Percentiles rank a stretch among this genome's conserved stretches.
phyloP scores from a whole-genome alignment of 2,797 vertebrate genomes.

The Sarcophilus harrisii region DNA sequence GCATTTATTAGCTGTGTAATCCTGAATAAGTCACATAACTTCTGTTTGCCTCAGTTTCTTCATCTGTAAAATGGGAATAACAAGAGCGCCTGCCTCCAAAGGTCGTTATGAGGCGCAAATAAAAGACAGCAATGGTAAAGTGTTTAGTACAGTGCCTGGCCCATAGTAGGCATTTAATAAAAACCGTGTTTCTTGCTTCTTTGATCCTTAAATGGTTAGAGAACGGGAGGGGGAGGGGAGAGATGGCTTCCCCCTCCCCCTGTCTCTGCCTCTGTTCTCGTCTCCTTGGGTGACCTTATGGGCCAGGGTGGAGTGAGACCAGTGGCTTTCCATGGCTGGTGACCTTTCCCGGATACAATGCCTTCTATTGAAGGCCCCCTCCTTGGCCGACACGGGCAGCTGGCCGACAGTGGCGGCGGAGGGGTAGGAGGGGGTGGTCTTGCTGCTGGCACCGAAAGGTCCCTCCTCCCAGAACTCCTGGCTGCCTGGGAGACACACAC shows the following conservation, averaged over 20 bases:
- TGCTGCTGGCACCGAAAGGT: not conserved
- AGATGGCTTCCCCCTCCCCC: not conserved
- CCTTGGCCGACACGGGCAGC: constrained; percentile 25
- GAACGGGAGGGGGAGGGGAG: not conserved
- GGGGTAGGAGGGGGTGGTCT: not conserved
- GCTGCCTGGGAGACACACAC: not conserved
- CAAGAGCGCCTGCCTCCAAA: not conserved
- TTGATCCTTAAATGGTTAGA: not conserved
- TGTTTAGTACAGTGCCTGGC: not conserved
- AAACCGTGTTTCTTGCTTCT: not conserved
- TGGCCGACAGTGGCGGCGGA: not conserved
- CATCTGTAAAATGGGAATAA: not conserved
- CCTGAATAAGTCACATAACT: not conserved
- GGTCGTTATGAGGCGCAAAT: not conserved
- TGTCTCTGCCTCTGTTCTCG: not conserved
- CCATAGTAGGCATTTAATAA: not conserved
- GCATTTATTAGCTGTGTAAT: not conserved
- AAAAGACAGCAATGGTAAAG: too few species aligned
- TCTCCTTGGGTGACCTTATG: not conserved
- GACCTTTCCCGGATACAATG: constrained; percentile 83
- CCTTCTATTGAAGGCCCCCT: constrained; percentile 71
- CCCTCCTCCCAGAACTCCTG: not conserved
- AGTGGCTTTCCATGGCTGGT: constrained; percentile 64
- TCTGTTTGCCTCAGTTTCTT: not conserved
- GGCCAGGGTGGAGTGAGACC: not conserved